phyloP scores from a whole-genome alignment of 2,888 invertebrate genomes.

The Epirrita christyi region DNA sequence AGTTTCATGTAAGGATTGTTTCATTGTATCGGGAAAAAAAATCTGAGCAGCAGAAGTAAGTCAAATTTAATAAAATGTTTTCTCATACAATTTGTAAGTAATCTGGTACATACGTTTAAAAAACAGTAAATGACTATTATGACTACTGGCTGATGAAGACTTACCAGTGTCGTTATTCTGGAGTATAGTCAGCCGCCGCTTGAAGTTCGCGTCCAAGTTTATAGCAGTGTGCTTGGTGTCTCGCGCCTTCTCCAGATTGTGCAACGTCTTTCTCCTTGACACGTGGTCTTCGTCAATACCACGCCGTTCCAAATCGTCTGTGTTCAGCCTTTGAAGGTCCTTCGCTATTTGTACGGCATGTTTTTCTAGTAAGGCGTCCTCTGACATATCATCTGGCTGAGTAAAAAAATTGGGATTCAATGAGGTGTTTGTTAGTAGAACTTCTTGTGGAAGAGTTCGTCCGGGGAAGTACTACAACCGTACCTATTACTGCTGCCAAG shows the following conservation, averaged over 20 bases:
- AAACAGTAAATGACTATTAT: too few species aligned
- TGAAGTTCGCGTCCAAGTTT: slow-evolving; percentile 97
- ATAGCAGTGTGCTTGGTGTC: slow-evolving; percentile 92
- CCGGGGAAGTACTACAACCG: too few species aligned
- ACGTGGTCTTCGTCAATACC: slow-evolving; percentile 89
- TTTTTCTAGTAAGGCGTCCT: slow-evolving; percentile 93
- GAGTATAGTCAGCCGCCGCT: slow-evolving; percentile 93
- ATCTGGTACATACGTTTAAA: too few species aligned
- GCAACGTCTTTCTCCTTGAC: slow-evolving; percentile 92
- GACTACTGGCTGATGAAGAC: too few species aligned
- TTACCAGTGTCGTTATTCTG: slow-evolving; percentile 87
- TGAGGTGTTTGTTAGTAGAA: too few species aligned
- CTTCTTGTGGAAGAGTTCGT: too few species aligned
- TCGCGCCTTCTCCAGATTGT: slow-evolving; percentile 93
- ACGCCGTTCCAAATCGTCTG: slow-evolving; percentile 92
- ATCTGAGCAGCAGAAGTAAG: too few species aligned
- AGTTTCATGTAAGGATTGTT: too few species aligned
- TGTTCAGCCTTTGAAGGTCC: slow-evolving; percentile 93
- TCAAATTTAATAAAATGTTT: too few species aligned
- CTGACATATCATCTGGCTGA: slow-evolving; percentile 92
- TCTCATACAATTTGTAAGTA: too few species aligned
- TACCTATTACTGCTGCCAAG: too few species aligned
- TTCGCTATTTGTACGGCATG: slow-evolving; percentile 96
- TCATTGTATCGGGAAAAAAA: too few species aligned
- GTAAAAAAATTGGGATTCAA: neutral